These are phyloP conservation scores for Sebastiscus tertius DNA, from an alignment of 2,797 vertebrate species.

Conservation along the genomic window DNA sequence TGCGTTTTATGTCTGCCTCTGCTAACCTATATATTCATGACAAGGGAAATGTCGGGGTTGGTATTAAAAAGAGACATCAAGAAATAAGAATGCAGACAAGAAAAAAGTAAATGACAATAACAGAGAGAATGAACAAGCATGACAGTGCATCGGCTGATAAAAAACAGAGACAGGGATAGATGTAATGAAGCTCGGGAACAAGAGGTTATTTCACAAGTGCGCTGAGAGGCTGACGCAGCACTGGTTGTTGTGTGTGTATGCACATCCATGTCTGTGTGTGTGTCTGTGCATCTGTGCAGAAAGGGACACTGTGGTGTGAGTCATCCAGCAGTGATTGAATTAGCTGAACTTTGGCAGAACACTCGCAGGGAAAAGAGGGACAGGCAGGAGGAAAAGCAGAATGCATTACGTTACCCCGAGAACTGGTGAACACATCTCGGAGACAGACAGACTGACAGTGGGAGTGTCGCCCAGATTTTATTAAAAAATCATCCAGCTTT, in stretches of 20 bases:
- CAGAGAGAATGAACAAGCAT: background rate
- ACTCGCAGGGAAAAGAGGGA: constrained; percentile 34
- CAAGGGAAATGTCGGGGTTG: background rate
- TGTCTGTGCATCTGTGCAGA: constrained; percentile 42
- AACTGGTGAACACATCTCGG: constrained; percentile 41
- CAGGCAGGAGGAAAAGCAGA: constrained; percentile 26
- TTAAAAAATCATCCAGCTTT: constrained; percentile 13
- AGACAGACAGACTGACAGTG: constrained; percentile 40
- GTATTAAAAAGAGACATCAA: background rate
- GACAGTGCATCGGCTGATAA: background rate
- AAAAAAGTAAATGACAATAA: background rate
- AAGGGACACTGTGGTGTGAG: constrained; percentile 65
- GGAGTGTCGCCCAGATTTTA: constrained; percentile 28
- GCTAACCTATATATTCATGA: background rate
- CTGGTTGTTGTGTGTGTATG: constrained; percentile 41
- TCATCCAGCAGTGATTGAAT: constrained; percentile 76
- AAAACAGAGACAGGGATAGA: constrained; percentile 3
- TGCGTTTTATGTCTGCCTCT: background rate
- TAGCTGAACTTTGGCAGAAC: constrained; percentile 71
- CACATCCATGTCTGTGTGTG: background rate
- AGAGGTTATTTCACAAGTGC: constrained; percentile 51
- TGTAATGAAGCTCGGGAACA: constrained; percentile 46
- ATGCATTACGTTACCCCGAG: constrained; percentile 50
- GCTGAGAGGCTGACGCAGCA: constrained; percentile 59
- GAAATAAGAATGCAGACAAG: background rate